Conservation (phyloP, 2,113 vertebrate genomes). For the Hydrochoerus hydrochaeris region DNA sequence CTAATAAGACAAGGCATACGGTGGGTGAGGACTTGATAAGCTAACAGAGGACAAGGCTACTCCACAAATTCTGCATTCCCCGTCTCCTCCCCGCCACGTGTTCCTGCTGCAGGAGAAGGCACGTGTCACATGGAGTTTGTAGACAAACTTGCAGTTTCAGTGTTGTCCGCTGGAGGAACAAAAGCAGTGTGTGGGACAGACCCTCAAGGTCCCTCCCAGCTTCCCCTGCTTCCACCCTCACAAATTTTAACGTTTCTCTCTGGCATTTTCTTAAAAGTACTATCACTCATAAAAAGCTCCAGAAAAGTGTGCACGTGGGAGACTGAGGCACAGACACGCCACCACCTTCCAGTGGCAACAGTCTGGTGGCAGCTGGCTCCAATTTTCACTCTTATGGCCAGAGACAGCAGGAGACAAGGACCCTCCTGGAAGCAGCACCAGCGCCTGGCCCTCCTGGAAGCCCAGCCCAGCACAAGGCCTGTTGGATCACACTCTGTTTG, state of each 20-base stretch:
- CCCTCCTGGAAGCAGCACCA: neutral
- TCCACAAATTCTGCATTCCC: neutral
- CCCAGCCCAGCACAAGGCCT: neutral
- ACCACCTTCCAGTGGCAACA: neutral
- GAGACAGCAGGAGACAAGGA: neutral
- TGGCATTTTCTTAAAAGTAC: constrained; percentile 23
- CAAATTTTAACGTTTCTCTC: neutral
- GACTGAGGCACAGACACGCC: neutral
- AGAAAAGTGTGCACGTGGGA: neutral
- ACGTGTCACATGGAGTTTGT: neutral
- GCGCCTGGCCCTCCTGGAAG: neutral
- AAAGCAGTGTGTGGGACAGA: neutral
- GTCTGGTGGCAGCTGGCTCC: neutral
- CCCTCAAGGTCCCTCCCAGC: neutral
- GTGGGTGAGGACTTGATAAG: neutral
- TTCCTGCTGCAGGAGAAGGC: neutral
- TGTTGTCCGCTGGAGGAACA: neutral
- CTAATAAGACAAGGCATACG: neutral
- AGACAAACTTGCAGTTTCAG: neutral
- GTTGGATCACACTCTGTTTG: neutral
- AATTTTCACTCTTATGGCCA: neutral
- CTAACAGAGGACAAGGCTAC: neutral
- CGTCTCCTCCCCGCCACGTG: neutral
- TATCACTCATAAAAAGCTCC: neutral
- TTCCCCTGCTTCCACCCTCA: neutral